Conservation (phyloP, 2,888 invertebrate genomes). For the Erpobdella octoculata region DNA sequence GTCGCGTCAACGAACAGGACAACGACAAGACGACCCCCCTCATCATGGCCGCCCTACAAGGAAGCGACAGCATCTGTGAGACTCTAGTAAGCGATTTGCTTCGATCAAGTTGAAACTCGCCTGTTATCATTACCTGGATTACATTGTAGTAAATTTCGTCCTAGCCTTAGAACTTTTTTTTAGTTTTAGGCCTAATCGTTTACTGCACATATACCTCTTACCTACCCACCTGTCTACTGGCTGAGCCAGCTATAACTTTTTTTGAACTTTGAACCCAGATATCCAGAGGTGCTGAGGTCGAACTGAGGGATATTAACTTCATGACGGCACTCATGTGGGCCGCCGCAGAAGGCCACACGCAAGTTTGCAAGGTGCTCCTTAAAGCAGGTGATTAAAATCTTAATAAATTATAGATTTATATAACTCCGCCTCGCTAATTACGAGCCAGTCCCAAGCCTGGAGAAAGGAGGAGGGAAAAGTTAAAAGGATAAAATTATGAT, state of each 20-base stretch:
- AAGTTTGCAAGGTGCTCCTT: conserved; percentile 35
- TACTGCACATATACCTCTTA: not conserved
- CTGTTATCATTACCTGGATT: too few relatives aligned
- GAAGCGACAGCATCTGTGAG: conserved; percentile 37
- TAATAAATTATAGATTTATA: too few relatives aligned
- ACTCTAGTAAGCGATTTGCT: conserved; percentile 34
- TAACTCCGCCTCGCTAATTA: too few relatives aligned
- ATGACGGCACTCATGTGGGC: conserved; percentile 40
- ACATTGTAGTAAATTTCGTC: too few relatives aligned
- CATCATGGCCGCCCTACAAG: conserved; percentile 39
- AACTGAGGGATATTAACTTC: conserved; percentile 36
- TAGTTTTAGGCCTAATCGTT: not conserved
- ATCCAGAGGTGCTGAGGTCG: conserved; percentile 36
- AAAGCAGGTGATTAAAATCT: too few relatives aligned
- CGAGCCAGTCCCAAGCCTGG: too few relatives aligned
- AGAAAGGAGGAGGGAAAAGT: too few relatives aligned
- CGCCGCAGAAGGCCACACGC: conserved; percentile 37
- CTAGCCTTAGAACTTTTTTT: not conserved
- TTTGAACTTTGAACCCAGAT: conserved; percentile 30
- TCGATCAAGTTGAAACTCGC: too few relatives aligned
- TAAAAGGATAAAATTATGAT: too few relatives aligned
- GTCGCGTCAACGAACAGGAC: conserved; percentile 38
- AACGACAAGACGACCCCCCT: conserved; percentile 38
- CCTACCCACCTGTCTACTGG: not conserved
- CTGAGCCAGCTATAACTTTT: not conserved